Evolutionary conservation across 2,888 invertebrate genomes (phyloP).

Genomic region (Lasioglossum zephyrum): DNA sequence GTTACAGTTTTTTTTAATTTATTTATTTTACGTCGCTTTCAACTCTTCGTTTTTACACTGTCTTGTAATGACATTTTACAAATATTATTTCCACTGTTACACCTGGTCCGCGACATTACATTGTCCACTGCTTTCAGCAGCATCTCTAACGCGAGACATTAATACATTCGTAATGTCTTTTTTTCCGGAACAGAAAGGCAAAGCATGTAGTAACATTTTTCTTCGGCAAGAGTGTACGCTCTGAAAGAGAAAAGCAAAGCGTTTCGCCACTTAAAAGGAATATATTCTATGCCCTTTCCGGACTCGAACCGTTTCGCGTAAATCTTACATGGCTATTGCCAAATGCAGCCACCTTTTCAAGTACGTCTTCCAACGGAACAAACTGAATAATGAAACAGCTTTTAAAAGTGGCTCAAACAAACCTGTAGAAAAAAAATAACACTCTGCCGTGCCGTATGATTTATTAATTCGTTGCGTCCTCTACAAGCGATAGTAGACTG

Average conservation of each 20-base stretch:
- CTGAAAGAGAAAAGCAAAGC: constrained; percentile 13
- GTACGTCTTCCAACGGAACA: constrained; percentile 40
- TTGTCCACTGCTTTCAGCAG: neutral
- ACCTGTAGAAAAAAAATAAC: neutral
- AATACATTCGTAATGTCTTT: neutral
- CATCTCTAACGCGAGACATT: neutral
- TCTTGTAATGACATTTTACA: neutral
- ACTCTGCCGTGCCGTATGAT: neutral
- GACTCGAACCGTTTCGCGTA: constrained; percentile 25
- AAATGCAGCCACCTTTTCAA: constrained; percentile 43
- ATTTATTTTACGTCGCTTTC: too few species aligned
- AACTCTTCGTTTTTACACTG: too few species aligned
- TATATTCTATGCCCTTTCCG: constrained; percentile 28
- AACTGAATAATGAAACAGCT: constrained; percentile 59
- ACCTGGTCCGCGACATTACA: neutral
- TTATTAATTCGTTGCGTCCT: neutral
- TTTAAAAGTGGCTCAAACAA: constrained; percentile 40
- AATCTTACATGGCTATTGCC: constrained; percentile 37
- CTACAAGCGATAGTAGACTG: neutral
- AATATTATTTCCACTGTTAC: neutral
- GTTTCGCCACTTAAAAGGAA: constrained; percentile 26
- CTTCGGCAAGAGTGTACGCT: neutral
- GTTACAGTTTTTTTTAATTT: too few species aligned
- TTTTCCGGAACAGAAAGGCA: neutral
- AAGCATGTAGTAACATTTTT: constrained; percentile 10